Evolutionary conservation across 2,113 vertebrate species (phyloP).

Genomic region (Neodontobutis hainanensis): DNA sequence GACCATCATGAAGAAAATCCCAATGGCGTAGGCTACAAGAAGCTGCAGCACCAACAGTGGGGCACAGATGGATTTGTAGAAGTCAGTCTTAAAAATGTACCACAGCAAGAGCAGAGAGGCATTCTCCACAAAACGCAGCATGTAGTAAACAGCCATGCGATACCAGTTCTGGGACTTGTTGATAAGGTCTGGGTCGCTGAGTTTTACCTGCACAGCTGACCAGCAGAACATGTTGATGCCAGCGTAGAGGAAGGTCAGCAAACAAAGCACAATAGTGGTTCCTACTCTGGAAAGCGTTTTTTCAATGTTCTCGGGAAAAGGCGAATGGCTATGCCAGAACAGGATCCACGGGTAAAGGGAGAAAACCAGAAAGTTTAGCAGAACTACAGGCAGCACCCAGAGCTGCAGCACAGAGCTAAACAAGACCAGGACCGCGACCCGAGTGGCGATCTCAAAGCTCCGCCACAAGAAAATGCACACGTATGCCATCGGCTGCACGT

Average conservation of each 20-base stretch:
- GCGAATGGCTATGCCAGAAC: conserved; percentile 91
- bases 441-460: conserved; percentile 93
- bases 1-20: conserved; percentile 92
- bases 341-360: conserved; percentile 91
- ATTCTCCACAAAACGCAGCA: conserved; percentile 91
- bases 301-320: conserved; percentile 95
- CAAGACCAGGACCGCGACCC: conserved; percentile 90
- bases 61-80: conserved; percentile 86
- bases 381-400: conserved; percentile 87
- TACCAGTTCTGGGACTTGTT: conserved; percentile 95
- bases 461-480: conserved; percentile 95
- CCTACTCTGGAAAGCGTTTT: conserved; percentile 90
- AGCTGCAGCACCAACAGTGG: conserved; percentile 88
- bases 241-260: conserved; percentile 93
- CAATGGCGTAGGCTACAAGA: conserved; percentile 85
- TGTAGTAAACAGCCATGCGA: conserved; percentile 87
- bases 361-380: conserved; percentile 87
- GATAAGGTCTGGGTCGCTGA: conserved; percentile 91
- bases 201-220: conserved; percentile 93
- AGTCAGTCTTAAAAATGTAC: conserved; percentile 88
- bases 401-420: conserved; percentile 92
- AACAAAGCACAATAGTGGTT: conserved; percentile 89
- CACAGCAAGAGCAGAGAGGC: conserved; percentile 89
- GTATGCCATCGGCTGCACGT: conserved; percentile 87
- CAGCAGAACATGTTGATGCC: conserved; percentile 99